phyloP scores from a whole-genome alignment of 2,797 vertebrate genomes.

The Trachops cirrhosus region DNA sequence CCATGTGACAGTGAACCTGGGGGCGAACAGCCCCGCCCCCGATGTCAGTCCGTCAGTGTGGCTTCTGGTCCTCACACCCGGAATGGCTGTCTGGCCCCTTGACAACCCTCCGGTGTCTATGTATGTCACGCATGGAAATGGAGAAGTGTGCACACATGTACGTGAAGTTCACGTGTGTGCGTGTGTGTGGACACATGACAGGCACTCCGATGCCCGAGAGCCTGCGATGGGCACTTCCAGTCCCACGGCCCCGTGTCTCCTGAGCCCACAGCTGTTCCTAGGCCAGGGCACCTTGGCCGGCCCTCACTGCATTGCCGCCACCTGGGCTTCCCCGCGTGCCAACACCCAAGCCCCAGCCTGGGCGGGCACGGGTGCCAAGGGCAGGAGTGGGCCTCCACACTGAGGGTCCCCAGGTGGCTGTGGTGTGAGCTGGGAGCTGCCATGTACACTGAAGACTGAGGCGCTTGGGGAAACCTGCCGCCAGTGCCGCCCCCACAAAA shows the following conservation, averaged over 20 bases:
- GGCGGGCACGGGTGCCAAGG: no score
- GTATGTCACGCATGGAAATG: rapidly evolving
- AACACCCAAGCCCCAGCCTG: no score
- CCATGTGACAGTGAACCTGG: not conserved
- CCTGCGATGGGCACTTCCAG: not conserved
- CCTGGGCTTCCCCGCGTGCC: not conserved
- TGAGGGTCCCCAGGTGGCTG: not conserved
- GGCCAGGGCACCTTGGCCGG: not conserved
- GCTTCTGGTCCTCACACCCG: no score
- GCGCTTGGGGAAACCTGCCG: rapidly evolving
- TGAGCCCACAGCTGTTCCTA: not conserved
- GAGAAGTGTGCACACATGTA: rapidly evolving
- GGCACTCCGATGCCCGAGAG: not conserved
- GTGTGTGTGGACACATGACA: not conserved
- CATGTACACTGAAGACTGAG: not conserved
- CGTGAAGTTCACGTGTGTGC: not conserved
- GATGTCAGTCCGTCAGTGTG: rapidly evolving
- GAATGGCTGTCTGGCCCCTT: rapidly evolving
- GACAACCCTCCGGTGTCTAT: rapidly evolving
- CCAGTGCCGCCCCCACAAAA: rapidly evolving
- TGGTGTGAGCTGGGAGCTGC: rapidly evolving
- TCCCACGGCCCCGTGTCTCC: not conserved
- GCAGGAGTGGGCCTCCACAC: not conserved
- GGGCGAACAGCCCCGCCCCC: not conserved
- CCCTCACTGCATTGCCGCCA: rapidly evolving